Percentiles rank a stretch among this genome's conserved stretches.
Evolutionary conservation across 2,113 vertebrate species (phyloP).

Genomic region (Corvus moneduloides): DNA sequence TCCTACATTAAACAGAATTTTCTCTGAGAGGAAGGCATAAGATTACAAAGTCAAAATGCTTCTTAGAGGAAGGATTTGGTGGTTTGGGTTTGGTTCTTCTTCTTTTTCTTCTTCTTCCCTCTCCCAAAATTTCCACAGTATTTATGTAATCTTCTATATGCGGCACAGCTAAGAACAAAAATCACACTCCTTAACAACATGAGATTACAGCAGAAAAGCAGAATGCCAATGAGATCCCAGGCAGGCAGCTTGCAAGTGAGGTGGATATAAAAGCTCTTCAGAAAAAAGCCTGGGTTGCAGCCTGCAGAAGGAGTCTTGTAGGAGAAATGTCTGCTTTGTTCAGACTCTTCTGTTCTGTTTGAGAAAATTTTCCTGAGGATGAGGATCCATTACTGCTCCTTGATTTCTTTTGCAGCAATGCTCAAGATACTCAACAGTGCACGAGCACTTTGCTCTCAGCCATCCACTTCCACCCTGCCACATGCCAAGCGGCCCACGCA

Average conservation of each 20-base stretch:
- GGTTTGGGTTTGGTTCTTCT: background rate
- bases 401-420: background rate
- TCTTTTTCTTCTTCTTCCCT: background rate
- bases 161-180: conserved; percentile 29
- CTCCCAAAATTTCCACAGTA: conserved; percentile 7
- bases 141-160: conserved; percentile 60
- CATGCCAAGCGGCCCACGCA: background rate
- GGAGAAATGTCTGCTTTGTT: background rate
- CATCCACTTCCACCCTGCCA: background rate
- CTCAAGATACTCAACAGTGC: background rate
- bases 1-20: background rate
- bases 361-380: background rate
- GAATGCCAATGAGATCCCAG: conserved; percentile 34
- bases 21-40: background rate
- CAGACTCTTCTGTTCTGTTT: background rate
- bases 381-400: background rate
- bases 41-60: background rate
- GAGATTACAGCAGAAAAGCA: conserved; percentile 45
- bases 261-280: background rate
- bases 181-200: conserved; percentile 50
- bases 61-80: background rate
- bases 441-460: background rate
- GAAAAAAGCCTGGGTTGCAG: background rate
- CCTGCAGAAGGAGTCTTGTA: background rate
- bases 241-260: conserved; percentile 20